Evolutionary conservation across 2,113 vertebrate genomes (phyloP).

Genomic region (Ciconia stormi): DNA sequence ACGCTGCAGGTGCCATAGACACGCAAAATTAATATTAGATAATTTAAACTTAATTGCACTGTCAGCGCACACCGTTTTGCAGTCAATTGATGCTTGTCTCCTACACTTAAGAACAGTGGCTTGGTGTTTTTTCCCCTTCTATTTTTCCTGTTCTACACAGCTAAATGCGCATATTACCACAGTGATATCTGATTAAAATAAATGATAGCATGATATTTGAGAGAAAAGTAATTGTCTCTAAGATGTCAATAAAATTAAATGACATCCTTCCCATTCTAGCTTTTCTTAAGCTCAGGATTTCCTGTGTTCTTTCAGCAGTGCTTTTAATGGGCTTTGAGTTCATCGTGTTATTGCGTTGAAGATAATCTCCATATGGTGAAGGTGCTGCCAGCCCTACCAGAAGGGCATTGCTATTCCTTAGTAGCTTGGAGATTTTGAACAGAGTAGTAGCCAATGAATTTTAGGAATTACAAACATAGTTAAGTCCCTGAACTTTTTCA

Average conservation of each 20-base stretch:
- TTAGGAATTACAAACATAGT: background rate
- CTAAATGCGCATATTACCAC: background rate
- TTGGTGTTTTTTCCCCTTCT: background rate
- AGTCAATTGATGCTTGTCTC: background rate
- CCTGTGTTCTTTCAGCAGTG: slow-evolving; percentile 2
- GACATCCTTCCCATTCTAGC: background rate
- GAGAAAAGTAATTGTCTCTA: background rate
- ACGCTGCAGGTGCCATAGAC: background rate
- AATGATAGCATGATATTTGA: background rate
- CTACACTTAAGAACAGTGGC: background rate
- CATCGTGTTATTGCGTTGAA: background rate
- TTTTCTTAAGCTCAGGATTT: slow-evolving; percentile 45
- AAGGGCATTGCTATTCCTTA: background rate
- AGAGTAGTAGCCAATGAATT: background rate
- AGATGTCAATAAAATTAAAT: slow-evolving; percentile 19
- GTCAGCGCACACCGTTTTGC: background rate
- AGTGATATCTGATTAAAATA: background rate
- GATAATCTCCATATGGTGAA: slow-evolving; percentile 36
- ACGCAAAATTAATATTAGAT: background rate
- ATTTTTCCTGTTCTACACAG: background rate
- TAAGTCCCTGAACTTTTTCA: background rate
- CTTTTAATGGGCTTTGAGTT: slow-evolving; percentile 17
- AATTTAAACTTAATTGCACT: slow-evolving; percentile 4
- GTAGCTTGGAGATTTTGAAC: background rate
- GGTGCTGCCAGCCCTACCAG: background rate